Base-by-base conservation (phyloP, 2,113 vertebrate genomes). In the Euleptes europaea region DNA sequence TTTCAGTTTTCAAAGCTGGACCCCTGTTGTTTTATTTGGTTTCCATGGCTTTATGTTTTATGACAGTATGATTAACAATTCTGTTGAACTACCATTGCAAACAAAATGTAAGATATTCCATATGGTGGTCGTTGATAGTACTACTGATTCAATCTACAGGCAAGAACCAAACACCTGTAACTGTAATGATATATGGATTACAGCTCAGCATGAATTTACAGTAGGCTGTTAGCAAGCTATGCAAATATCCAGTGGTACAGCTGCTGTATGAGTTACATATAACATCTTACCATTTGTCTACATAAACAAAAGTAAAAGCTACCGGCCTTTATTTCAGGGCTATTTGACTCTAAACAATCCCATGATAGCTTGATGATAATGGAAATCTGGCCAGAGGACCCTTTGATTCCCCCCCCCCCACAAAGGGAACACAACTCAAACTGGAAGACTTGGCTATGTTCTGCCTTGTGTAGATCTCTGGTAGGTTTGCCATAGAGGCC, bases 11-110 rank as follows among this genome's bases (percentile, higher is more conserved):
- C 74, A 92, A 90, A 85, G 76, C 35, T 86, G 73, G 57, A 5
- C 33, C 82, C 83, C 83, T 85, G 71, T 40, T 78, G 72, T 88
- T 90, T 87, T 78, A n/a, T 72, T 84, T 85, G 28, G 84, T 70
- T 81, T 85, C 5, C 19, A 75, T 19, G 49, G 57, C 42, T 65
- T 71, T 82, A 35, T 5, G 86, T 83, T 85, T 90, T 78, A 78
- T 70, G 74, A 4, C 57, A 75, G 0, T 1, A 44, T 5, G 51
- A 82, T 76, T 82, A 88, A 75, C 66, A 86, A 83, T 83, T 3
- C 57, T 66, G 83, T 77, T 78, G 86, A 47, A 54, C 28, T 77
- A 47, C 1, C 80, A 54, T 33, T 78, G 19, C 88, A 71, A 82
- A 60, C 60, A 86, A 65, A n/a, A 63, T 11, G 21, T 60, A 31